Base-by-base conservation (phyloP, 1,140 invertebrate species). In the Micrasema longulum region DNA sequence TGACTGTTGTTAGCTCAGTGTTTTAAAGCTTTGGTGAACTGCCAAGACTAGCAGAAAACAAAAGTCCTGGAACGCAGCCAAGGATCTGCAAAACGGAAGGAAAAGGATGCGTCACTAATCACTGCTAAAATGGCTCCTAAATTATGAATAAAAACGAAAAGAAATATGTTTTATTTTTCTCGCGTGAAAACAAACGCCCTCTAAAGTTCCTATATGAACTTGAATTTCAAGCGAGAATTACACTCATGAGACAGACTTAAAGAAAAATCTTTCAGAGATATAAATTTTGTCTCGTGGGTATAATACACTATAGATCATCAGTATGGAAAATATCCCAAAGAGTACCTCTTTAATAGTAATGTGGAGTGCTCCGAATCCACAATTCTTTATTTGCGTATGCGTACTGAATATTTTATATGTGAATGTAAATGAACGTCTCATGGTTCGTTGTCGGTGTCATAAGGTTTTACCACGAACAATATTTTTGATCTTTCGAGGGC, bases 41-140 rank as follows among this genome's bases (percentile, higher is more conserved):
- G 41, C 62, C 38, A 64, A 45, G 62, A 14, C 41, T 26, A 20
- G 41, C 18, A 18, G 62, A 64, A 64, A 64, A 64, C 62, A 64
- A 64, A 64, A 64, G 45, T 64, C 22, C 23, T 64, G 62, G 62
- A 43, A 10, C 16, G 12, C 16, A 23, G 62, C 62, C 62, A 64
- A n/a, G n/a, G n/a, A n/a, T n/a, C n/a, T n/a, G n/a, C n/a, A n/a
- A n/a, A n/a, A n/a, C n/a, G n/a, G n/a, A n/a, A n/a, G 16, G 12
- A 18, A 22, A 12, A 45, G 31, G 53, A 57, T 35, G 53, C 20
- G 31, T 31, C 53, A 18, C 53, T 57, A 36, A 57, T 57, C 53
- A 57, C 36, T 36, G 53, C n/a, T n/a, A n/a, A n/a, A n/a, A n/a
- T n/a, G n/a, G 14, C 31, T 35, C 31, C 31, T 12, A 36, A 36